Conservation (phyloP, 2,797 vertebrate genomes). For the Anableps anableps region DNA sequence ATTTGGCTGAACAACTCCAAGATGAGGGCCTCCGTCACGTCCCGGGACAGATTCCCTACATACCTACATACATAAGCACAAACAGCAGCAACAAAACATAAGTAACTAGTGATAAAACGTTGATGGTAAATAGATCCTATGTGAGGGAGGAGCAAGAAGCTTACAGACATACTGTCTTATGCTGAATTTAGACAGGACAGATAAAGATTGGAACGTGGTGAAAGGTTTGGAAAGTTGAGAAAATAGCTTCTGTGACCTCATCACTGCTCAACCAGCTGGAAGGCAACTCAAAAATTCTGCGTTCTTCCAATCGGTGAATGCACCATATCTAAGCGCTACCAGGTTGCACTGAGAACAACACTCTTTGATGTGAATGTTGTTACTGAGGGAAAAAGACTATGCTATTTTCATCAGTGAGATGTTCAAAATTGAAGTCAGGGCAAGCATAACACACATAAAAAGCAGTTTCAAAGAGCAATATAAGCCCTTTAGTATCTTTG, state of each 20-base stretch:
- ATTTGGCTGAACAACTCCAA: constrained; percentile 96
- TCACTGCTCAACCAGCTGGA: background rate
- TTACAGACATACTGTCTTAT: background rate
- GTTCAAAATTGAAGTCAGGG: background rate
- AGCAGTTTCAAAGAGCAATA: background rate
- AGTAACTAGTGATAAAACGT: too few species aligned
- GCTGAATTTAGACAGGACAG: background rate
- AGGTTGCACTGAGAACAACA: background rate
- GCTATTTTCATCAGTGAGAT: too few species aligned
- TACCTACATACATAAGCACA: constrained; percentile 79
- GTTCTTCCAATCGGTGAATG: background rate
- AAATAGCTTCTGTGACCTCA: too few species aligned
- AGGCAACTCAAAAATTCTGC: too few species aligned
- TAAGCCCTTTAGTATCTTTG: background rate
- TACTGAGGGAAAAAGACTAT: too few species aligned
- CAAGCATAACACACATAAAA: background rate
- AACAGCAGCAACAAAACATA: background rate
- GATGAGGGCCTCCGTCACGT: constrained; percentile 94
- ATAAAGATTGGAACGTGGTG: too few species aligned
- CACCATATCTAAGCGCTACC: background rate
- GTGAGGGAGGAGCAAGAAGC: background rate
- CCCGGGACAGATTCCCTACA: constrained; percentile 93
- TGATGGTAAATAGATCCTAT: background rate
- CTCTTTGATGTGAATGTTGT: background rate
- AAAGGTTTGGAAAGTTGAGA: too few species aligned